These are phyloP conservation scores for Cotesia vestalis DNA, from an alignment of 1,140 invertebrate species.

Conservation along the genomic window DNA sequence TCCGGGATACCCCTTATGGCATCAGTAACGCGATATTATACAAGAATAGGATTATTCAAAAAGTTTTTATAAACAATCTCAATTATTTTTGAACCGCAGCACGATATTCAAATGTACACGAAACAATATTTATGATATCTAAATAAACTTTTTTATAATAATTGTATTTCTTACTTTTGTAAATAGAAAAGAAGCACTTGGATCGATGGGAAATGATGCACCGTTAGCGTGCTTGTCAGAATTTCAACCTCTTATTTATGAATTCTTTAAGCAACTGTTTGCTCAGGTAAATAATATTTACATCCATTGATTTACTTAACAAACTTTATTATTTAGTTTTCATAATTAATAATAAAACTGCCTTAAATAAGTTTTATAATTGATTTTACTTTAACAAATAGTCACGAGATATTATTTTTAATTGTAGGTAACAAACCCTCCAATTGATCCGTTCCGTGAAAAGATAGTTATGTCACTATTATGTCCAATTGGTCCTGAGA, in stretches of 20 bases:
- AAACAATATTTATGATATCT: background rate
- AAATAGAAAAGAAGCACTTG: conserved; percentile 94
- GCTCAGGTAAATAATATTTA: conserved; percentile 75
- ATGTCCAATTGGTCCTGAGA: conserved; percentile 90
- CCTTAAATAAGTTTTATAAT: too few relatives aligned
- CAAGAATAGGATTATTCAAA: too few relatives aligned
- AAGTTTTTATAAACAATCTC: too few relatives aligned
- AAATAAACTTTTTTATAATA: conserved; percentile 27
- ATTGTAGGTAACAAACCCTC: conserved; percentile 93
- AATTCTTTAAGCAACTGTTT: conserved; percentile 99
- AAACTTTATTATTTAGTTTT: background rate
- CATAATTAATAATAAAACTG: too few relatives aligned
- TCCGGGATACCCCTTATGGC: too few relatives aligned
- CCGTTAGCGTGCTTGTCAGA: conserved; percentile 94
- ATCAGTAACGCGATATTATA: too few relatives aligned
- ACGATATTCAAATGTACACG: too few relatives aligned
- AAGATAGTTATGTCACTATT: conserved; percentile 98
- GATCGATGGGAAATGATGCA: conserved; percentile 99
- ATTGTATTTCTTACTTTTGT: conserved; percentile 33
- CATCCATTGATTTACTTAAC: background rate
- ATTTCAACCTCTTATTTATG: conserved; percentile 94
- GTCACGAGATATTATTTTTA: conserved; percentile 25
- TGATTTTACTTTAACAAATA: too few relatives aligned
- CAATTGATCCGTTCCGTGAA: conserved; percentile 99
- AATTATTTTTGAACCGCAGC: too few relatives aligned